Conservation (phyloP, 2,797 vertebrate species). For the Triplophysa yarkandensis region DNA sequence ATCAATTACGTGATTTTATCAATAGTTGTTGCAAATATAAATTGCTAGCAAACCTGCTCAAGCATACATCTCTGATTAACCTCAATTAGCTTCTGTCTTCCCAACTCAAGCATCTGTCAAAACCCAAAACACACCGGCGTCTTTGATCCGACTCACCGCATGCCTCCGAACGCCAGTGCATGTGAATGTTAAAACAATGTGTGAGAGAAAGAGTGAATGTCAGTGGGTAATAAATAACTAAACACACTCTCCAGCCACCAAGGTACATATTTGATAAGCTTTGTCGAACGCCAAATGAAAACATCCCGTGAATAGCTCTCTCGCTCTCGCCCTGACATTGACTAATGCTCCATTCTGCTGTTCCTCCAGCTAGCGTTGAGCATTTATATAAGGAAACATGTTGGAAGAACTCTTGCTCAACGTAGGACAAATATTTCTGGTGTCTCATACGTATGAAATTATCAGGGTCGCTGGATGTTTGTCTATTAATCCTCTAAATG, state of each 20-base stretch:
- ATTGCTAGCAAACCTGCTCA: slow-evolving; percentile 36
- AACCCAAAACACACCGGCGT: slow-evolving; percentile 23
- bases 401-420: slow-evolving; percentile 1
- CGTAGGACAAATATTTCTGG: slow-evolving; percentile 7
- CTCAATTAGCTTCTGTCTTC: slow-evolving; percentile 36
- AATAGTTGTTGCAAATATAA: slow-evolving; percentile 48
- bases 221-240: slow-evolving; percentile 47
- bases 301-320: slow-evolving; percentile 26
- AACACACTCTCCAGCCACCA: slow-evolving; percentile 28
- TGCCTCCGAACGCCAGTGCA: neutral
- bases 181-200: slow-evolving; percentile 6
- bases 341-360: slow-evolving; percentile 38
- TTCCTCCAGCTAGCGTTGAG: slow-evolving; percentile 4
- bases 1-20: slow-evolving; percentile 38
- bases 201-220: neutral
- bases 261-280: slow-evolving; percentile 52
- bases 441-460: neutral
- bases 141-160: slow-evolving; percentile 11
- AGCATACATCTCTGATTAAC: slow-evolving; percentile 54
- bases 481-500: slow-evolving; percentile 4
- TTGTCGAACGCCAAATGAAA: slow-evolving; percentile 51
- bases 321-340: slow-evolving; percentile 30
- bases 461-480: neutral
- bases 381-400: slow-evolving; percentile 11
- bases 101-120: slow-evolving; percentile 41